phyloP scores from a whole-genome alignment of 2,797 vertebrate genomes.

The Squalus acanthias region DNA sequence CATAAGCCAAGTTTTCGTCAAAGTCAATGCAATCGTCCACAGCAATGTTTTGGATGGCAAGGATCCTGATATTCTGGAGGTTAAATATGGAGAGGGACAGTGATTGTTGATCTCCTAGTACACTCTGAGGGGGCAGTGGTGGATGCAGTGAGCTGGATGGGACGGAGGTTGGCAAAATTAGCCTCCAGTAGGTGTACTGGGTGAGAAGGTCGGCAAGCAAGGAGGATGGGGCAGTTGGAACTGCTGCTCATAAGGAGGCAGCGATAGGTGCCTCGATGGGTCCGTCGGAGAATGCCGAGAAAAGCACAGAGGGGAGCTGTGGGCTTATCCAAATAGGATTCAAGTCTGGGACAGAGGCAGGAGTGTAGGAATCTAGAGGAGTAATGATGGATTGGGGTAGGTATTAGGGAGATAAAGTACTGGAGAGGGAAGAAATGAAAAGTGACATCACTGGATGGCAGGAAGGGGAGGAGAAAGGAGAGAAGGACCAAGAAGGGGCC shows the following conservation, averaged over 20 bases:
- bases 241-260: neutral
- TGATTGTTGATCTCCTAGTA: neutral
- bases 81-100: neutral
- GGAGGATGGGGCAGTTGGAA: neutral
- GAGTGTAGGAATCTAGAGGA: neutral
- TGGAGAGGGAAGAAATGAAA: neutral
- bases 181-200: neutral
- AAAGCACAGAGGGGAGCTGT: neutral
- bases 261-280: neutral
- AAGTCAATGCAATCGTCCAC: neutral
- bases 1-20: too few species aligned
- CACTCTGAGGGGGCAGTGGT: neutral
- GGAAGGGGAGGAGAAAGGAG: neutral
- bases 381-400: neutral
- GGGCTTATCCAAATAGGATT: neutral
- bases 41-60: neutral
- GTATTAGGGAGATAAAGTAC: neutral
- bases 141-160: neutral
- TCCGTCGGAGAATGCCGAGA: neutral
- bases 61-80: neutral
- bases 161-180: neutral
- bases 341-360: neutral
- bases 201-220: neutral
- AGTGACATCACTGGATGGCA: neutral
- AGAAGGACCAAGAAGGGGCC: neutral